Conservation (phyloP, 2,113 vertebrate genomes). For the Otocyon megalotis region DNA sequence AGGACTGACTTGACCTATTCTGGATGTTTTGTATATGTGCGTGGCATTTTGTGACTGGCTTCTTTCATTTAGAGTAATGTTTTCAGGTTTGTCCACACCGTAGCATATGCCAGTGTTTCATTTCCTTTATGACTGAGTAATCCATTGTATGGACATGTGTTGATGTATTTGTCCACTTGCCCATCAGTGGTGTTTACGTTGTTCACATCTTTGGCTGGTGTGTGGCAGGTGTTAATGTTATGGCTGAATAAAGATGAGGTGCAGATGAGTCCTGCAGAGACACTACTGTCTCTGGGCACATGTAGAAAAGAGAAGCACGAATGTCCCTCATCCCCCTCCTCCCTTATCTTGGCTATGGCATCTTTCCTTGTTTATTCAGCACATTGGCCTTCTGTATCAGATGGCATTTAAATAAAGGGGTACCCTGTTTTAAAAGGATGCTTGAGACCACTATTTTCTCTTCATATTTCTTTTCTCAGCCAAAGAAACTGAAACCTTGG, state of each 20-base stretch:
- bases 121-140: fast-evolving
- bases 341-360: fast-evolving
- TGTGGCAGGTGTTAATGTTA: not conserved
- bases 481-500: not conserved
- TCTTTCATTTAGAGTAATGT: fast-evolving
- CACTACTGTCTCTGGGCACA: fast-evolving
- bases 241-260: fast-evolving
- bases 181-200: fast-evolving
- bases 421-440: not conserved
- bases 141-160: fast-evolving
- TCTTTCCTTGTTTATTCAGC: not conserved
- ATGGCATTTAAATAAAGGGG: not conserved
- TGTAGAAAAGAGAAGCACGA: fast-evolving
- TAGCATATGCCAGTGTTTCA: fast-evolving
- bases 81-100: fast-evolving
- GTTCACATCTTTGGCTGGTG: fast-evolving
- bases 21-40: fast-evolving
- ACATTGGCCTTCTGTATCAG: not conserved
- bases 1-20: fast-evolving
- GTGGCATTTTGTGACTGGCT: not conserved
- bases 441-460: not conserved
- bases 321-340: fast-evolving
- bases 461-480: not conserved
- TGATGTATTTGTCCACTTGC: fast-evolving
- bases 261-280: fast-evolving